Base-by-base conservation (phyloP, 2,113 vertebrate species). In the Myrmecophaga tridactyla region DNA sequence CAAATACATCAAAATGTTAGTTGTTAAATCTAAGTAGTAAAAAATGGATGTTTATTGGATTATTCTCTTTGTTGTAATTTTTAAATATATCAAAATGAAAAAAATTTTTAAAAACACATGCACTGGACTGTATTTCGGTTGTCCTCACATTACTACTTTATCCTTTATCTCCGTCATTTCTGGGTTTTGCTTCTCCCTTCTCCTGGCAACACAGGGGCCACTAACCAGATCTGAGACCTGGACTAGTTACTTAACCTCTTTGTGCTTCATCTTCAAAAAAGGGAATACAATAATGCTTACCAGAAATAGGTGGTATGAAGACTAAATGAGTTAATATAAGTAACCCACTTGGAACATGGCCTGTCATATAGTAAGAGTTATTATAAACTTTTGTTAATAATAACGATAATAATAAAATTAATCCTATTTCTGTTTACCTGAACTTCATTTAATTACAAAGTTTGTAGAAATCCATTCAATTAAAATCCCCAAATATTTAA, bases 101-200 rank as follows among this genome's bases (percentile, higher is more conserved):
- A 81, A 6, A 27, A 3, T 41, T 27, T 60, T 13, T 36, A 93
- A 92, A 75, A 41, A 73, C 56, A 43, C 7, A 29, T 29, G 62
- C 34, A 31, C 15, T 36, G 1, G 56, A 15, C 4, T 27, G 25
- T 48, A 46, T 29, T 2, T 2, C 8, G 17, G 31, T 58, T 36
- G 21, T 25, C n/a, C 15, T 2, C 10, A 4, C 21, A 3, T 36
- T 21, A 58, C 1, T 31, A 29, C 34, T 41, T 31, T 1, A 27
- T 20, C 17, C 67, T 81, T 29, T 23, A 21, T 10, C 48, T 51
- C 0, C 6, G 41, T 31, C 6, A 23, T 13, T 21, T 4, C 3
- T 3, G 34, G 46, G 17, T 43, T 63, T 72, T 36, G 15, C 27
- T 48, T 13, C 43, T 60, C 36, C 1, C 17, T 36, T 12, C 14